A percentile compares a stretch with the other conserved stretches of the same genome.
These are phyloP conservation scores for Urocyon cinereoargenteus DNA, from an alignment of 2,797 vertebrate genomes.

Conservation along the genomic window DNA sequence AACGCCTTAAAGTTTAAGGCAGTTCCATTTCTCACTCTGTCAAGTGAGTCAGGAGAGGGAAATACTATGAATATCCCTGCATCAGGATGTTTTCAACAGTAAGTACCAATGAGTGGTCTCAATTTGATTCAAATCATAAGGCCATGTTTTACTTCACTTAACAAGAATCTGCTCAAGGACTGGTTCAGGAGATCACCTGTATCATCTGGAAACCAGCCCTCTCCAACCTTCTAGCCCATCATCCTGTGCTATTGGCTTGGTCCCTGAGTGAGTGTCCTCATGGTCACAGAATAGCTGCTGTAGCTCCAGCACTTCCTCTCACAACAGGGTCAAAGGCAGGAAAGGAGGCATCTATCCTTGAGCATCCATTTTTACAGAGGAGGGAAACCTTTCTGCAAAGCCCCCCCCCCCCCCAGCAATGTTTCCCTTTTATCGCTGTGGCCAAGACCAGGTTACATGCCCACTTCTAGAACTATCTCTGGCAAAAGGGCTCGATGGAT, in stretches of 20 bases:
- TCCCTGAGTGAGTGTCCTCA: neutral
- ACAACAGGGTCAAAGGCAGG: neutral
- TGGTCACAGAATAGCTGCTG: neutral
- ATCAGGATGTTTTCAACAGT: neutral
- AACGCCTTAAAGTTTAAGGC: neutral
- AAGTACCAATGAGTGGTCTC: neutral
- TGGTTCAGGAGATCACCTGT: neutral
- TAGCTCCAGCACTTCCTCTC: neutral
- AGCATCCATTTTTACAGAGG: neutral
- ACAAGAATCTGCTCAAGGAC: neutral
- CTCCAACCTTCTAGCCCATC: no score
- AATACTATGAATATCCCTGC: neutral
- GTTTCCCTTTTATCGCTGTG: neutral
- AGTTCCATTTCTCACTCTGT: neutral
- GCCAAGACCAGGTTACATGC: neutral
- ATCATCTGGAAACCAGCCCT: neutral
- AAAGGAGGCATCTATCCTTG: neutral
- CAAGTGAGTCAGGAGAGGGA: neutral
- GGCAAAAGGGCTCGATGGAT: neutral
- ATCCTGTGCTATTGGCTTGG: no score
- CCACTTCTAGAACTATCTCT: constrained; percentile 1
- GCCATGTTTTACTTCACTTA: neutral
- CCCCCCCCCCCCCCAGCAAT: neutral
- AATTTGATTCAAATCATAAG: neutral
- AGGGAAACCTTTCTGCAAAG: neutral